phyloP scores from a whole-genome alignment of 2,113 vertebrate genomes.

The Nerophis lumbriciformis region DNA sequence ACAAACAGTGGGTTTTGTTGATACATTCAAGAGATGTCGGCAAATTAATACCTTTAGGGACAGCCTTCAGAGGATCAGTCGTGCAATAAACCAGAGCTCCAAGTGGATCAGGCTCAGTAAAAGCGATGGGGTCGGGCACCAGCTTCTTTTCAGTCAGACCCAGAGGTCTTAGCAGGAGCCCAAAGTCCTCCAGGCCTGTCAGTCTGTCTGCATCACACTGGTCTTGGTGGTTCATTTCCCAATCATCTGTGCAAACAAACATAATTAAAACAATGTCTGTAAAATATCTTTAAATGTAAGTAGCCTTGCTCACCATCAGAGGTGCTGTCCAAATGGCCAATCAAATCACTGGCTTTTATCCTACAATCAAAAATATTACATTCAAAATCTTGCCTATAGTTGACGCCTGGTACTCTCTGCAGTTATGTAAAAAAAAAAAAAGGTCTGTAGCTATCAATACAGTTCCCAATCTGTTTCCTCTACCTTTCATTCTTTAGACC shows the following conservation, averaged over 20 bases:
- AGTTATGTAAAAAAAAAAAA: neutral
- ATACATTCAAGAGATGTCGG: too few species aligned
- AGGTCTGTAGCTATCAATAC: neutral
- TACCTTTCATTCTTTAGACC: slow-evolving; percentile 65
- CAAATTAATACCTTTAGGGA: slow-evolving; percentile 57
- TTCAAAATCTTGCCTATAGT: too few species aligned
- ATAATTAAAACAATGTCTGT: neutral
- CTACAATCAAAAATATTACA: slow-evolving; percentile 33
- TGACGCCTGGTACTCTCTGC: neutral
- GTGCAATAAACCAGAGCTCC: slow-evolving; percentile 63
- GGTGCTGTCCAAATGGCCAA: slow-evolving; percentile 71
- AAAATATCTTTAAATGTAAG: neutral
- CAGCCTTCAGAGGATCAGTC: slow-evolving; percentile 22
- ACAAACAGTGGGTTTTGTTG: neutral
- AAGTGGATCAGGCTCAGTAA: slow-evolving; percentile 73
- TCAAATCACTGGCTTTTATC: slow-evolving; percentile 72
- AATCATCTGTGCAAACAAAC: slow-evolving; percentile 67
- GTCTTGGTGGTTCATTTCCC: slow-evolving; percentile 68
- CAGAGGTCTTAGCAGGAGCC: slow-evolving; percentile 66
- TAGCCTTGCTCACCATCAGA: slow-evolving; percentile 67
- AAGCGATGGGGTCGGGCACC: slow-evolving; percentile 73
- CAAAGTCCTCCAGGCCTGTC: slow-evolving; percentile 77
- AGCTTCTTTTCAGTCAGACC: slow-evolving; percentile 75
- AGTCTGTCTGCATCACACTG: slow-evolving; percentile 63
- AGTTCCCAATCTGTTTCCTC: neutral